phyloP scores from a whole-genome alignment of 2,113 vertebrate species.

The Lophochroa leadbeateri region DNA sequence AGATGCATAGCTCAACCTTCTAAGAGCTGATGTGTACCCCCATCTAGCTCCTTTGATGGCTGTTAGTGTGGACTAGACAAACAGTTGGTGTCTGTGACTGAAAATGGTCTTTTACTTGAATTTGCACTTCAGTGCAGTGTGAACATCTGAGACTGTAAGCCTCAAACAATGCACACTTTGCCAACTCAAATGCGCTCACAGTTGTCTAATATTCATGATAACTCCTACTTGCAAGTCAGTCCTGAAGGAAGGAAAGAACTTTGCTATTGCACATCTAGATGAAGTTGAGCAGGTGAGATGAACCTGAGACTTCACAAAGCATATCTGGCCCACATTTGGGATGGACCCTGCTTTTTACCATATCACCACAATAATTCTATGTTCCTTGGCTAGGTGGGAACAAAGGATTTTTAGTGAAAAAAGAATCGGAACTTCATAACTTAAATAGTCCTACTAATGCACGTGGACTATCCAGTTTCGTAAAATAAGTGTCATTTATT shows the following conservation, averaged over 20 bases:
- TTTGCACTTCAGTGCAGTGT: neutral
- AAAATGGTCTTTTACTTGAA: neutral
- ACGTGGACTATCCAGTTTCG: neutral
- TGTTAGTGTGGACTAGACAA: neutral
- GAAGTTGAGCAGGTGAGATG: neutral
- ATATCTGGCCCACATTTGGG: neutral
- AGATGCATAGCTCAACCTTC: neutral
- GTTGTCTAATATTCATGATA: neutral
- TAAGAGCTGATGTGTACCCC: neutral
- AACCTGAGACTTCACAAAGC: neutral
- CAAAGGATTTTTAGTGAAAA: neutral
- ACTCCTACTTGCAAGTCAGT: neutral
- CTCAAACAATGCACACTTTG: neutral
- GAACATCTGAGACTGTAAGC: neutral
- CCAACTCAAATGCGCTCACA: neutral
- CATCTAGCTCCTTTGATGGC: neutral
- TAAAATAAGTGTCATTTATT: neutral
- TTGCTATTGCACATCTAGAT: neutral
- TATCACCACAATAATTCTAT: neutral
- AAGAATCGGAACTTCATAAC: neutral
- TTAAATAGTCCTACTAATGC: neutral
- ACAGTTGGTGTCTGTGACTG: neutral
- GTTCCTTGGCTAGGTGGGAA: neutral
- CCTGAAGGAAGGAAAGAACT: neutral
- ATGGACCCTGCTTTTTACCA: accelerated